Conservation (phyloP, 2,888 invertebrate species). For the Campoletis raptor region DNA sequence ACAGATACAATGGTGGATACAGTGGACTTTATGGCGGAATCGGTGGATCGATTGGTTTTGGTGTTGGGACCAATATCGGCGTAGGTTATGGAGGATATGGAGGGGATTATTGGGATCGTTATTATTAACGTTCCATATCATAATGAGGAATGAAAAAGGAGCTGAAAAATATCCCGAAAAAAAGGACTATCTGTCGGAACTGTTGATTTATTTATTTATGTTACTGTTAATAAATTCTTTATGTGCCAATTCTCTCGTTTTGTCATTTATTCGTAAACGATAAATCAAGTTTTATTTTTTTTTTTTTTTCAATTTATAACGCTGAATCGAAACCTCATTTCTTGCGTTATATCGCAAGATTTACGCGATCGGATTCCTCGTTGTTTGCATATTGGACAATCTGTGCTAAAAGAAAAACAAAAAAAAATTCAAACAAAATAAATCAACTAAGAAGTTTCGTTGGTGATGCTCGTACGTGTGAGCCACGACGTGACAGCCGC, state of each 20-base stretch:
- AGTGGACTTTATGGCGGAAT: background rate
- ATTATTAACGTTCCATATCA: background rate
- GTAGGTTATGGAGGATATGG: background rate
- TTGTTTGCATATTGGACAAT: background rate
- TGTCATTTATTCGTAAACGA: background rate
- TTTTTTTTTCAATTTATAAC: background rate
- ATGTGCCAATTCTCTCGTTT: background rate
- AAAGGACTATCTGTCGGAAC: background rate
- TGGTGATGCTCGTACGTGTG: background rate
- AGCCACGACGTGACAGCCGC: background rate
- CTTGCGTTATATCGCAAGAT: background rate
- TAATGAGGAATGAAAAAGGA: background rate
- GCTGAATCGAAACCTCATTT: background rate
- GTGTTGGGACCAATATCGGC: background rate
- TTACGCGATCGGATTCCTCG: background rate
- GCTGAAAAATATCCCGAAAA: background rate
- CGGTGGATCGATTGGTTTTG: constrained; percentile 7
- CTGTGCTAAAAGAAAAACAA: background rate
- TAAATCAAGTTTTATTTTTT: background rate
- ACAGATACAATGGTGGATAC: background rate
- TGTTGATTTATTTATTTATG: background rate
- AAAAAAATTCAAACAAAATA: background rate
- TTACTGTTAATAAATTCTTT: background rate
- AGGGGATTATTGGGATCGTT: background rate
- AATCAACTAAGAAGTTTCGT: background rate